Evolutionary conservation across 1,140 invertebrate genomes (phyloP).

Genomic region (Drosophila subobscura): DNA sequence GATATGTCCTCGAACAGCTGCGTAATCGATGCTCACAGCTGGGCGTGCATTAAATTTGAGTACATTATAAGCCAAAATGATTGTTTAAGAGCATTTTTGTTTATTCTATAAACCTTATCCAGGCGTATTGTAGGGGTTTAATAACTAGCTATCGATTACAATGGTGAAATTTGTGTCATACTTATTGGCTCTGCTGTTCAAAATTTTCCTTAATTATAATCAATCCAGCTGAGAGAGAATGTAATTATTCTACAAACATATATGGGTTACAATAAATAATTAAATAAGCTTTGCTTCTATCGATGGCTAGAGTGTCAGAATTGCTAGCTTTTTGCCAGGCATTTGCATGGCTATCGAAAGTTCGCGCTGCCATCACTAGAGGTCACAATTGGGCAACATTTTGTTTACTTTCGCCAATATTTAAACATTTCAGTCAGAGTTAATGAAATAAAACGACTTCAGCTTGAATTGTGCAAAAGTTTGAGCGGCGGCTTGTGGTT

Average conservation of each 20-base stretch:
- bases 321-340: neutral
- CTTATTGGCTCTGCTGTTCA: neutral
- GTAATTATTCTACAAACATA: no score
- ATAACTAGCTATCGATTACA: neutral
- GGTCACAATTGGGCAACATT: constrained; percentile 54
- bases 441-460: constrained; percentile 4
- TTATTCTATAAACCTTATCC: no score
- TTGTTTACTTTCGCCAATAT: constrained; percentile 51
- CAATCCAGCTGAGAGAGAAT: no score
- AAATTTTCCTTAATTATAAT: no score
- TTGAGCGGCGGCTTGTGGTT: neutral
- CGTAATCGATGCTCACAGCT: no score
- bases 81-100: no score
- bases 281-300: neutral
- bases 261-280: no score
- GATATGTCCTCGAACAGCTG: no score
- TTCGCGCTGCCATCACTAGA: constrained; percentile 38
- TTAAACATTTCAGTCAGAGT: constrained; percentile 22
- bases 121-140: no score
- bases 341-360: constrained; percentile 6
- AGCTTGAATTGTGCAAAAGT: constrained; percentile 19
- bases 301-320: neutral
- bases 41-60: no score
- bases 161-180: neutral
- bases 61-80: no score